Base-by-base conservation (phyloP, 2,888 invertebrate species). In the Nomada fabriciana region DNA sequence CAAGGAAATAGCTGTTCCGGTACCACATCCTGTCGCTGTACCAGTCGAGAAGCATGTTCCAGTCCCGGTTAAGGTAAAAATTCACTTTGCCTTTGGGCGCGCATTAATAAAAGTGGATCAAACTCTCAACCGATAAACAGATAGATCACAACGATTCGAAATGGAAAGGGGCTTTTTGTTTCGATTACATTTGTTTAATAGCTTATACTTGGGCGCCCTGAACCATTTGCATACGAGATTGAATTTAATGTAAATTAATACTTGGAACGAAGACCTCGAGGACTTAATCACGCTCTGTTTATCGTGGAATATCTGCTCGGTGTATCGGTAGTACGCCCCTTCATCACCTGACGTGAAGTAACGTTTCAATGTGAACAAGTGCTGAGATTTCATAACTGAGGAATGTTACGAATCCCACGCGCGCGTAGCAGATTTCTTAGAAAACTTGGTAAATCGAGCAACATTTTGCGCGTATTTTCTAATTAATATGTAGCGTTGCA, bases 31-130 rank as follows among this genome's bases (percentile, higher is more conserved):
- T n/a, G n/a, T n/a, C n/a, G n/a, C n/a, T n/a, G n/a, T n/a, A n/a
- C n/a, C n/a, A n/a, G n/a, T 95, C 43, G 94, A 94, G 85, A 95
- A 94, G 86, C 94, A 94, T 80, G 91, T 95, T 5, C 94, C 95
- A 13, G 93, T 94, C 29, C 94, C 95, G 2, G 92, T 93, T 77
- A 93, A 93, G 92, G 93, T 93, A 90, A 60, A 59, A 2, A 15
- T 55, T 2, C 13, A 0, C 20, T 18, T 64, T 72, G 20, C 23
- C n/a, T 29, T n/a, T 0, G 0, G 29, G 15, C 13, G 18, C 3
- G 53, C 15, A 52, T 18, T 4, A 60, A 64, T 9, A 43, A 15
- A 29, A 47, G 47, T 47, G 36, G 36, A 36, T 36, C 7, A 7
- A 47, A 47, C 47, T 13, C 47, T 36, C 47, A 13, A 47, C 47